A percentile compares a stretch with the other conserved stretches of the same genome.
phyloP scores from a whole-genome alignment of 2,888 invertebrate species.

The Parthenolecanium corni region DNA sequence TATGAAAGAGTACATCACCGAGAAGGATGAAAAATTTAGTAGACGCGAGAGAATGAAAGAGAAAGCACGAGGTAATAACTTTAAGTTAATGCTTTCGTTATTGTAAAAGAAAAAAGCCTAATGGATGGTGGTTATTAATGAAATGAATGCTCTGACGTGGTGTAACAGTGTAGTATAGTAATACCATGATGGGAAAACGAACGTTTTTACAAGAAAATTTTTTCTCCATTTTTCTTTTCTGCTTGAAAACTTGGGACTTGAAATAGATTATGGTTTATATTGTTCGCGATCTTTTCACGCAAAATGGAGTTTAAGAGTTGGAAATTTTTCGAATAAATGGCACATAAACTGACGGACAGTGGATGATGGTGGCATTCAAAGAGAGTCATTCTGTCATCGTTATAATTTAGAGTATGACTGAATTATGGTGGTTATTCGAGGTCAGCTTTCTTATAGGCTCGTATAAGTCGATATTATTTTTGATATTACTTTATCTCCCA shows the following conservation, averaged over 20 bases:
- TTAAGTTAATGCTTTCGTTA: neutral
- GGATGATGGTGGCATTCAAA: no score
- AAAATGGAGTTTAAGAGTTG: no score
- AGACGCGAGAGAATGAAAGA: neutral
- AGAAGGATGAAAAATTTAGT: neutral
- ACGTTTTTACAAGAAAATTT: neutral
- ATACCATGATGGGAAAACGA: neutral
- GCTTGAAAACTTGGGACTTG: neutral
- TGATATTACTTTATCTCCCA: no score
- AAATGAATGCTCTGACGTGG: neutral
- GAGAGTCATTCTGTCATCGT: no score
- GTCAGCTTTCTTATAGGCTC: no score
- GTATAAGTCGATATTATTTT: no score
- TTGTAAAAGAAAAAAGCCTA: neutral
- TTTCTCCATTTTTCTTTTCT: no score
- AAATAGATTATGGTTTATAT: neutral
- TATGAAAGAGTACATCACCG: no score
- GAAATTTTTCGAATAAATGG: no score
- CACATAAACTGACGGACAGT: no score
- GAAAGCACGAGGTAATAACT: neutral
- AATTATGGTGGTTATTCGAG: no score
- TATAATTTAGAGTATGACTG: no score
- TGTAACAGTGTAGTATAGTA: neutral
- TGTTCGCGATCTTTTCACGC: neutral
- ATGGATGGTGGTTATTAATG: neutral